phyloP scores from a whole-genome alignment of 37 sponge, comb jelly and placozoan genomes.

The Aphrocallistes beatrix region DNA sequence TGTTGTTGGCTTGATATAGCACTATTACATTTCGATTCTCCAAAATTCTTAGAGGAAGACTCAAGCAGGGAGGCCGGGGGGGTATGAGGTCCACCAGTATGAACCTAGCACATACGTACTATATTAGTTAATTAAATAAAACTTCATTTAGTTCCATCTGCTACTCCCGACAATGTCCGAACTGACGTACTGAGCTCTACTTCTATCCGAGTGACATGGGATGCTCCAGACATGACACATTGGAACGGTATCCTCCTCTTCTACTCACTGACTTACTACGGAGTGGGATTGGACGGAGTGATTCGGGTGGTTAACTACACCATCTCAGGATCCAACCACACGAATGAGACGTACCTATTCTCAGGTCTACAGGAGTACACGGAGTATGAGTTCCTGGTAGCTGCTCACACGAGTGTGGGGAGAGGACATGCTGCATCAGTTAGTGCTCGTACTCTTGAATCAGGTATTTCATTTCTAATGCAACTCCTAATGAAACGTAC shows the following conservation, averaged over 20 bases:
- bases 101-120: no score
- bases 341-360: neutral
- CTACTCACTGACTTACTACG: conserved; percentile 9
- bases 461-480: neutral
- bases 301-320: neutral
- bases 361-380: conserved; percentile 10
- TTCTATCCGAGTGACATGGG: neutral
- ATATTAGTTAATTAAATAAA: no score
- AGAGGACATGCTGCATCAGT: neutral
- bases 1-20: no score
- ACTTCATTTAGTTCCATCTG: neutral
- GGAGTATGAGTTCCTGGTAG: neutral
- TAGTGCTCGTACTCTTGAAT: neutral
- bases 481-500: no score
- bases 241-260: conserved; percentile 10
- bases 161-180: neutral
- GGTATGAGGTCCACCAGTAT: no score
- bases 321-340: neutral
- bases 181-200: neutral
- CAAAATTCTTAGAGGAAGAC: no score
- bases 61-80: no score
- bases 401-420: neutral
- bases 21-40: no score
- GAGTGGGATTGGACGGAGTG: neutral
- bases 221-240: neutral